These are phyloP conservation scores for Harlomillsia oculata DNA, from an alignment of 1,140 invertebrate species.

Conservation along the genomic window DNA sequence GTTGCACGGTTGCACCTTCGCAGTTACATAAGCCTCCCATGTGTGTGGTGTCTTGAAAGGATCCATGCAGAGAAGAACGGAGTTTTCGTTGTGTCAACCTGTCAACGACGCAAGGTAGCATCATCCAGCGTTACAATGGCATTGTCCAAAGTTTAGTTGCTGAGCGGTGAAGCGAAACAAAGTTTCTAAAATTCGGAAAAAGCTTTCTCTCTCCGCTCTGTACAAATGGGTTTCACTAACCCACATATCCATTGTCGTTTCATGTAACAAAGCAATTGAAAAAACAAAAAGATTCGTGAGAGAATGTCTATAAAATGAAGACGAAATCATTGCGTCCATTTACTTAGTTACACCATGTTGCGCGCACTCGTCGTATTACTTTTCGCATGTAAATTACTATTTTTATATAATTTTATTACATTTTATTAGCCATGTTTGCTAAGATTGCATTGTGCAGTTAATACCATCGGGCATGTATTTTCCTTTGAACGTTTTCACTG, in stretches of 20 bases:
- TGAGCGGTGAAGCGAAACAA: too few relatives aligned
- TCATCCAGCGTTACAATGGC: too few relatives aligned
- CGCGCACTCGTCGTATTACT: constrained; percentile 4
- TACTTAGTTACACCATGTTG: constrained; percentile 11
- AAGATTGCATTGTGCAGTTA: too few relatives aligned
- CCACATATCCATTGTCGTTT: constrained; percentile 3
- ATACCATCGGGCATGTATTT: too few relatives aligned
- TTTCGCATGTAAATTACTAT: constrained; percentile 10
- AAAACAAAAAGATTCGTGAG: background rate
- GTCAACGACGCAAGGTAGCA: too few relatives aligned
- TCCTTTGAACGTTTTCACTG: too few relatives aligned
- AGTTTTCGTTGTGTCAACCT: too few relatives aligned
- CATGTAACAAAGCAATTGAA: background rate
- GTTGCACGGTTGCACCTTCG: too few relatives aligned
- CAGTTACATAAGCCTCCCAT: too few relatives aligned
- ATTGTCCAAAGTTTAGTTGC: too few relatives aligned
- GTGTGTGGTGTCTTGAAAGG: too few relatives aligned
- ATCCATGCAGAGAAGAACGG: too few relatives aligned
- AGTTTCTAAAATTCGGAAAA: constrained; percentile 14
- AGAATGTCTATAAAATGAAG: constrained; percentile 8
- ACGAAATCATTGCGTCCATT: constrained; percentile 2
- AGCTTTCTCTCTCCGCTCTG: background rate
- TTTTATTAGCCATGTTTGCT: background rate
- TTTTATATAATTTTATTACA: background rate
- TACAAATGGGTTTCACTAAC: constrained; percentile 12